These are phyloP conservation scores for Boleophthalmus pectinirostris DNA, from an alignment of 2,113 vertebrate species.

Conservation along the genomic window DNA sequence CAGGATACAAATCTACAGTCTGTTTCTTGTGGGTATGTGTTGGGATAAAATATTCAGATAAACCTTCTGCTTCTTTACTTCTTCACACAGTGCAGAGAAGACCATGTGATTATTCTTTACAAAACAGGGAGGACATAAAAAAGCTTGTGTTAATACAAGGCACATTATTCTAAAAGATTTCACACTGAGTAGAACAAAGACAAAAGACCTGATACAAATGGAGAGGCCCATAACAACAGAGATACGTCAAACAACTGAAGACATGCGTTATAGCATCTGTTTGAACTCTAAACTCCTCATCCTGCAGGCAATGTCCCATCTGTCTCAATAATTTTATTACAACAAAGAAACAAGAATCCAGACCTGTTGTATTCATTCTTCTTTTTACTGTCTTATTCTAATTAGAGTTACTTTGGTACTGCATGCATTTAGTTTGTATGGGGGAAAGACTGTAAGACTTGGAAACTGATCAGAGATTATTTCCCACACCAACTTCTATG, in stretches of 20 bases:
- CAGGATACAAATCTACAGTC: neutral
- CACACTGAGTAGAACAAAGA: neutral
- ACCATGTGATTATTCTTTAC: conserved; percentile 11
- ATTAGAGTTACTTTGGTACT: no score
- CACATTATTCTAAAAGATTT: neutral
- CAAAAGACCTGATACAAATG: neutral
- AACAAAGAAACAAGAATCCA: no score
- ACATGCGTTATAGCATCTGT: neutral
- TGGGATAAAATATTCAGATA: neutral
- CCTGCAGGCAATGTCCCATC: neutral
- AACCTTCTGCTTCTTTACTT: neutral
- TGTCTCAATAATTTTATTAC: no score
- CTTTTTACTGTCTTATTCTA: no score
- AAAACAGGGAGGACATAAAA: conserved; percentile 4
- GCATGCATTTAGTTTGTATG: no score
- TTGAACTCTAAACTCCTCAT: neutral
- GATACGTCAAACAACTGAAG: neutral
- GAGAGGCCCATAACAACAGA: neutral
- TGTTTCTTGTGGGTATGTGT: neutral
- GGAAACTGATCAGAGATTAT: no score
- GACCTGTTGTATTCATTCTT: no score
- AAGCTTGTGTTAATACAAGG: neutral
- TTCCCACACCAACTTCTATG: no score
- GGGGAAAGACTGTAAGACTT: no score
- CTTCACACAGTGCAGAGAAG: neutral